Conservation (phyloP, 2,888 invertebrate species). For the Scaptomyza parva region DNA sequence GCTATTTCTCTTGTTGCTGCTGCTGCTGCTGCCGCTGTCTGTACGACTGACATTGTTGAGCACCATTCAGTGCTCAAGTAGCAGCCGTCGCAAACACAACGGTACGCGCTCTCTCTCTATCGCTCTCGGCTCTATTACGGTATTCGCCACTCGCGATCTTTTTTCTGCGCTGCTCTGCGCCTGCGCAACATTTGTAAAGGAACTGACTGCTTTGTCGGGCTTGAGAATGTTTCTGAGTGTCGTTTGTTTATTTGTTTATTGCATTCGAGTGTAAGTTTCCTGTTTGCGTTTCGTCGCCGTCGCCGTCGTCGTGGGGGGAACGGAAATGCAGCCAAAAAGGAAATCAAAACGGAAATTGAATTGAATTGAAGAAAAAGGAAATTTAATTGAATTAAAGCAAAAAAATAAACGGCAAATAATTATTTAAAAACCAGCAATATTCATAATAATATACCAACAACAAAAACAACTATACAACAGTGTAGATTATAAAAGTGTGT, state of each 20-base stretch:
- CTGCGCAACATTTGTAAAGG: constrained; percentile 45
- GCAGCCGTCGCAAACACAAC: constrained; percentile 41
- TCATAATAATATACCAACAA: constrained; percentile 32
- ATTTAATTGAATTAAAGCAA: constrained; percentile 50
- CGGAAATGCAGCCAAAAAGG: constrained; percentile 53
- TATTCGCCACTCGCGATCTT: constrained; percentile 1
- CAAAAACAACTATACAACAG: constrained; percentile 2
- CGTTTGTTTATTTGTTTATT: constrained; percentile 55
- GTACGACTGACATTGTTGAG: constrained; percentile 14
- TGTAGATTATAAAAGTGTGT: constrained; percentile 19
- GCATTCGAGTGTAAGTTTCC: constrained; percentile 66
- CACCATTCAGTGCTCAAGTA: constrained; percentile 45
- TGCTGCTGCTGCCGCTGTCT: constrained; percentile 1
- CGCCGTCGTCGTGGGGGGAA: constrained; percentile 16
- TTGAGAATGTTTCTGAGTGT: constrained; percentile 28
- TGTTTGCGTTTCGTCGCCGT: constrained; percentile 32
- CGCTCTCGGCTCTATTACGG: not conserved
- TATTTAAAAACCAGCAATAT: constrained; percentile 18
- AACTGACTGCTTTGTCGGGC: too few species aligned
- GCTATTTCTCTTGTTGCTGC: not conserved
- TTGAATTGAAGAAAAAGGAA: constrained; percentile 22
- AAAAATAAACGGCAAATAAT: constrained; percentile 35
- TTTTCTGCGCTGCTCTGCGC: constrained; percentile 43
- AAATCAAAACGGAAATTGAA: constrained; percentile 60
- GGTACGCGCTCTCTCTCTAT: constrained; percentile 24